A percentile compares a stretch with the other conserved stretches of the same genome.
phyloP scores from a whole-genome alignment of 1,140 invertebrate species.

The Coelopa frigida region DNA sequence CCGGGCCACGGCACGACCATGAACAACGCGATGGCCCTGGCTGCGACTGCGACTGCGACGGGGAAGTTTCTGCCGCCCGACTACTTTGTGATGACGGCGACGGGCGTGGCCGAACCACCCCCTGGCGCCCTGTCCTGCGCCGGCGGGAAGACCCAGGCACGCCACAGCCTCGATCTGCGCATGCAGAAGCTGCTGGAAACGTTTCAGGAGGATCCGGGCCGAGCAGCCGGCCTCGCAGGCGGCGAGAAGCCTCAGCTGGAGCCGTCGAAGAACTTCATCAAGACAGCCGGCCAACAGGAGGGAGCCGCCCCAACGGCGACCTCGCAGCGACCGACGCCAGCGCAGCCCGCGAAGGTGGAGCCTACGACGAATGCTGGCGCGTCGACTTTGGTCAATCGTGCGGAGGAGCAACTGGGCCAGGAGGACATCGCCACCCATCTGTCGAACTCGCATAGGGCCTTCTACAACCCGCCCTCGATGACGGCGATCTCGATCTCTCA shows the following conservation, averaged over 20 bases:
- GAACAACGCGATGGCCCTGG: too few species aligned
- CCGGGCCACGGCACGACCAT: too few species aligned
- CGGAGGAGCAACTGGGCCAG: too few species aligned
- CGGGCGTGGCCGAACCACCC: background rate
- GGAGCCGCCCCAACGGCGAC: too few species aligned
- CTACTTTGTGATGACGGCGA: conserved; percentile 9
- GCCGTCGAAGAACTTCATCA: conserved; percentile 1
- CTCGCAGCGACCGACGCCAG: too few species aligned
- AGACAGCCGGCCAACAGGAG: background rate
- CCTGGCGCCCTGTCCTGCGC: background rate
- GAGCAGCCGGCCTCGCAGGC: background rate
- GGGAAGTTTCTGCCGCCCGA: conserved; percentile 7
- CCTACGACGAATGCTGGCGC: too few species aligned
- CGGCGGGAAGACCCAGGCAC: background rate
- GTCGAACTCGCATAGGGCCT: too few species aligned
- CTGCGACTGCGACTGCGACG: background rate
- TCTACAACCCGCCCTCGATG: too few species aligned
- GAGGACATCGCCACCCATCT: too few species aligned
- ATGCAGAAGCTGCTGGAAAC: conserved; percentile 12
- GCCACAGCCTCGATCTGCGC: conserved; percentile 7
- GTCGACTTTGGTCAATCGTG: too few species aligned
- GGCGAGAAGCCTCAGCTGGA: conserved; percentile 1
- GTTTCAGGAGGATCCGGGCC: conserved; percentile 2
- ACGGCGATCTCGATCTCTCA: too few species aligned
- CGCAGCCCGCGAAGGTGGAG: too few species aligned